Conservation (phyloP, 1,140 invertebrate species). For the Sycophila sp. region DNA sequence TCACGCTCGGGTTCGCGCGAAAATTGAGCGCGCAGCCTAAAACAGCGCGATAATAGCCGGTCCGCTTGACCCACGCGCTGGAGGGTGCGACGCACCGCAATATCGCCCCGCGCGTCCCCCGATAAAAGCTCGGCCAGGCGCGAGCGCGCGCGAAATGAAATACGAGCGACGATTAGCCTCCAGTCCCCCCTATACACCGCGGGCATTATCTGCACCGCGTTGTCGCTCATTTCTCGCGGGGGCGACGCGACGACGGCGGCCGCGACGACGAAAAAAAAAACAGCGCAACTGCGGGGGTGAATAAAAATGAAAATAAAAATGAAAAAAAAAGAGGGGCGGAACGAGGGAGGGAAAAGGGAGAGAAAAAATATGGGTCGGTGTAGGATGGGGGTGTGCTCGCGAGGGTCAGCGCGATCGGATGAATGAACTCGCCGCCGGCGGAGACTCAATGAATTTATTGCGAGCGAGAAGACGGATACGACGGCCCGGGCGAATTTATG, state of each 20-base stretch:
- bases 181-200: no score
- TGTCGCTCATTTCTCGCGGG: not conserved
- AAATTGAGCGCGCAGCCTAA: no score
- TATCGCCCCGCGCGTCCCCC: not conserved
- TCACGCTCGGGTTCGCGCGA: no score
- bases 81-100: not conserved
- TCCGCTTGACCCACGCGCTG: not conserved
- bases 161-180: conserved; percentile 28
- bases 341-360: not conserved
- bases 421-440: not conserved
- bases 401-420: not conserved
- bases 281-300: no score
- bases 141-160: conserved; percentile 9
- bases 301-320: not conserved
- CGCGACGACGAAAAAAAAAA: not conserved
- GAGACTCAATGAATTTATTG: conserved; percentile 2
- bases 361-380: conserved; percentile 18
- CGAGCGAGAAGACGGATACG: conserved; percentile 4
- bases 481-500: not conserved
- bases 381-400: conserved; percentile 4
- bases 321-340: not conserved
- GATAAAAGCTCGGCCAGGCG: not conserved
- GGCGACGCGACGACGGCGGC: not conserved
- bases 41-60: no score
- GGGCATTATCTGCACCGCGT: not conserved